Evolutionary conservation across 2,888 invertebrate genomes (phyloP), one percentile per base, ranked within the genome.

Genomic region (Drosophila monieri): DNA sequence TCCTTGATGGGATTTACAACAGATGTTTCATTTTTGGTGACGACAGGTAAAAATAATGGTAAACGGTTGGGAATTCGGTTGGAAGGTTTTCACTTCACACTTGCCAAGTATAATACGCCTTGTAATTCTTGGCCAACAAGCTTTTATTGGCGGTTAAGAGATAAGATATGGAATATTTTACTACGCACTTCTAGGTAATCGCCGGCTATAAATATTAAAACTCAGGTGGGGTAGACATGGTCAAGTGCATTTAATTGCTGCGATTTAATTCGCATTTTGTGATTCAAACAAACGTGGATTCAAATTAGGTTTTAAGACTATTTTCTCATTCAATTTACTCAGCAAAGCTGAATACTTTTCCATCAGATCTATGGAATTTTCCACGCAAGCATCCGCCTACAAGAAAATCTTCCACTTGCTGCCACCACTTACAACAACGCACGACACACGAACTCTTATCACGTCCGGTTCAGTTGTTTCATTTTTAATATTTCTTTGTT

Each of bases 371-470:
- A 41, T 44, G 85, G 80, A 80, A 80, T 68, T 80, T 80, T 80
- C 80, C 84, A 78, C 61, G 53, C 72, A 57, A 46, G 49, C 37
- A 41, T 64, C 47, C 47, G 44, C 30, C 30, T 46, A 69, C 67
- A 67, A 51, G 64, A 68, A 78, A 83, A 83, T 79, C 58, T 78
- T 81, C 64, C 77, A 62, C 30, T 35, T 4, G 6, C 35, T n/a
- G 6, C 35, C 35, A 35, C 35, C 35, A 35, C 9, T 39, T 57
- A 57, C 43, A 41, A 15, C 9, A 39, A 64, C 46, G 15, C 51
- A 55, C 49, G 51, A 71, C 68, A 52, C 35, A 56, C 30, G 58
- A 48, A 21, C 47, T 65, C 83, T 79, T 79, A 79, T 79, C 80
- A 61, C 35, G 23, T 47, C 37, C 15, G 37, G 21, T 15, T n/a